These are phyloP conservation scores for Ophiothrix spiculata DNA, from an alignment of 35 echinoderm and acorn worm genomes.

Conservation along the genomic window DNA sequence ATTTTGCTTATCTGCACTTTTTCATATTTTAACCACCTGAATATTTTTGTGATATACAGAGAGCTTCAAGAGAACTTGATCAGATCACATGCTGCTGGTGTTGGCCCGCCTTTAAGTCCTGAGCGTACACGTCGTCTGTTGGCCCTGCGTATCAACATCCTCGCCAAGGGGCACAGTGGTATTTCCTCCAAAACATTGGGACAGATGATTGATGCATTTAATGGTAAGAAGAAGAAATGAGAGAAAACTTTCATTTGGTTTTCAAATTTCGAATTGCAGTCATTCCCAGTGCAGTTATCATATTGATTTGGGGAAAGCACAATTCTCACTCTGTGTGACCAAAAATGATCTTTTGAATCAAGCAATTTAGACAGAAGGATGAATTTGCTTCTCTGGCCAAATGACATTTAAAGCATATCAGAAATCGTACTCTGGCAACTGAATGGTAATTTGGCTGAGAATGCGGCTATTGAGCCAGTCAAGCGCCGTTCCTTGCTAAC, in stretches of 20 bases:
- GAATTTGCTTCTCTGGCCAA: not conserved
- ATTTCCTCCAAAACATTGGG: conserved; percentile 54
- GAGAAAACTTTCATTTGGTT: no score
- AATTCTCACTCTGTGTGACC: not conserved
- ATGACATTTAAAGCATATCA: no score
- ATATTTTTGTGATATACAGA: no score
- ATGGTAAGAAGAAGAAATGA: no score
- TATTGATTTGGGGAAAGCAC: not conserved
- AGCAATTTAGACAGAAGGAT: not conserved
- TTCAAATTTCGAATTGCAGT: no score
- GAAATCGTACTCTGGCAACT: no score
- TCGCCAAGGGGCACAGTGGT: conserved; percentile 93
- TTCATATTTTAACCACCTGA: not conserved
- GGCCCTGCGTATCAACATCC: conserved; percentile 79
- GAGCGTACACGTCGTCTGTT: conserved; percentile 78
- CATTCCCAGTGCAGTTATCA: no score
- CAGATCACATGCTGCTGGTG: conserved; percentile 78
- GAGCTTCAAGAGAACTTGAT: conserved; percentile 89
- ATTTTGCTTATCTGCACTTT: not conserved
- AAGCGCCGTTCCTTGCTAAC: no score
- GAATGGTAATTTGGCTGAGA: no score
- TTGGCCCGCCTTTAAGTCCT: conserved; percentile 69
- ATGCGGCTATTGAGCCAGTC: no score
- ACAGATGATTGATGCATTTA: conserved; percentile 81
- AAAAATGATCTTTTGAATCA: not conserved